Conservation (phyloP, 2,888 invertebrate species). For the Melitaea athalia region DNA sequence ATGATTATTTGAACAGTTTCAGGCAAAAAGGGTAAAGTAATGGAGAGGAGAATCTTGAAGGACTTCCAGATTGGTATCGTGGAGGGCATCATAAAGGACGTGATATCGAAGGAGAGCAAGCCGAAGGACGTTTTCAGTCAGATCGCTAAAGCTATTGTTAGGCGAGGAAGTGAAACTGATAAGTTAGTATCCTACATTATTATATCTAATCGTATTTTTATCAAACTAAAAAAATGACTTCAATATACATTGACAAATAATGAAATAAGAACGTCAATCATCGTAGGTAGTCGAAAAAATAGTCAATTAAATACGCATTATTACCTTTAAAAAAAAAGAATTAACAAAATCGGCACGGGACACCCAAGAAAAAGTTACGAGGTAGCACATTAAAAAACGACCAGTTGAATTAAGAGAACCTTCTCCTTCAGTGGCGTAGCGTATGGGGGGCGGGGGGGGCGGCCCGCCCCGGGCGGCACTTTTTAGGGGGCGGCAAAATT, state of each 20-base stretch:
- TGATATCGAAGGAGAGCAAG: conserved; percentile 85
- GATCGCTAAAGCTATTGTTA: conserved; percentile 90
- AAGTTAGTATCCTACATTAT: conserved; percentile 29
- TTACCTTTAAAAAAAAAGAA: no score
- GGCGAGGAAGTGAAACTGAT: conserved; percentile 72
- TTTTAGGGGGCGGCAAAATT: no score
- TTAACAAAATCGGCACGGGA: no score
- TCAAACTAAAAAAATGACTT: background rate
- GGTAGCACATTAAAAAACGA: no score
- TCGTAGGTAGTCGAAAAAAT: no score
- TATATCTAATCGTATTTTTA: background rate
- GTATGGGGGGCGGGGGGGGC: no score
- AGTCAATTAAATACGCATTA: no score
- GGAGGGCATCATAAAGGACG: conserved; percentile 90
- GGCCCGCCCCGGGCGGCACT: no score
- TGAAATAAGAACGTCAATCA: background rate
- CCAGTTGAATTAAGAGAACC: no score
- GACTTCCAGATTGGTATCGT: conserved; percentile 96
- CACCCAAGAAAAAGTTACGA: no score
- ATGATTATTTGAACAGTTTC: conserved; percentile 80
- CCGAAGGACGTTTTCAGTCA: conserved; percentile 92
- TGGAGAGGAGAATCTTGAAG: conserved; percentile 92
- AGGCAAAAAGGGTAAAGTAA: conserved; percentile 92
- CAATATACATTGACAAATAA: background rate
- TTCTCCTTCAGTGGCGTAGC: no score